Base-by-base conservation (phyloP, 1,140 invertebrate genomes). In the Diprion similis region DNA sequence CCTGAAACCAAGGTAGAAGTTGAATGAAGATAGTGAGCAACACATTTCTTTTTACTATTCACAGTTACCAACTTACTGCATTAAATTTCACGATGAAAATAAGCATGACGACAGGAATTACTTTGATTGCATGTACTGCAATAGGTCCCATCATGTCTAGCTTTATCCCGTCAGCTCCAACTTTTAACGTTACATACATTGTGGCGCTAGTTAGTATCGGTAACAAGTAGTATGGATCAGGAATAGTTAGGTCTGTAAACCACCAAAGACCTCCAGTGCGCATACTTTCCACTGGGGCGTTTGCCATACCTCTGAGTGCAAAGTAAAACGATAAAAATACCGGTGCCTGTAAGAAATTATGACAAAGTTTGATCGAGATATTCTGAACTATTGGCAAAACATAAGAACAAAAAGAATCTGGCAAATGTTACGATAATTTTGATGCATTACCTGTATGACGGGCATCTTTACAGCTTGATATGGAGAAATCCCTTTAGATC, bases 241-340 rank as follows among this genome's bases (percentile, higher is more conserved):
- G 87, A 10, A 96, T 78, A 7, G 96, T 97, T 13, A 99, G 90
- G 91, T 99, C 96, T 0, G 90, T 89, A 84, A 99, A 98, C 98
- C 98, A 99, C 70, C 90, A 93, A 0, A 97, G 74, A 6, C 98
- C 98, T n/a, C 98, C 98, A 19, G 90, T 87, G 75, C 91, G 92
- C 90, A 99, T 90, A 84, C 95, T 97, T 71, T 96, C 94, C 11
- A 99, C 92, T 1, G 97, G 97, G 10, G 93, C 88, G 80, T 93
- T 94, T 0, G 96, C 92, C 96, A 99, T 98, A 76, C 88, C 82
- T 81, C 94, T 89, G 11, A 99, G 84, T 0, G 92, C 96, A 82
- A 96, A 89, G 82, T 98, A 99, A 82, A 97, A 95, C 9, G 97
- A 97, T 59, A 99, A 86, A 84, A 99, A 99, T 8, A 99, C 83